A percentile compares a stretch with the other conserved stretches of the same genome.
Evolutionary conservation across 2,113 vertebrate species (phyloP).

Genomic region (Petaurus breviceps): DNA sequence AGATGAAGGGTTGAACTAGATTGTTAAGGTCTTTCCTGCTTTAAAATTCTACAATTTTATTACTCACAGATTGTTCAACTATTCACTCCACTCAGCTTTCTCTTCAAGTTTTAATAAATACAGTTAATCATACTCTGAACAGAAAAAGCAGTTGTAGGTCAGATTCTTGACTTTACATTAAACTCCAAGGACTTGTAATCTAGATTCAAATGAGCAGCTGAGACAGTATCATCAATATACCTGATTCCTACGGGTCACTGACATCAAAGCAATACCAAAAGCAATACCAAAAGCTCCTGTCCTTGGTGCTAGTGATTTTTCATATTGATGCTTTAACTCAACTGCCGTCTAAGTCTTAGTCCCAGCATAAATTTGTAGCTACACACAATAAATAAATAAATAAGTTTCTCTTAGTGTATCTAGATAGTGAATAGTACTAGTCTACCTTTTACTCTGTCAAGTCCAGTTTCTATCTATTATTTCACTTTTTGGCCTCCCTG

Average conservation of each 20-base stretch:
- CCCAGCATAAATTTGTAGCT: slow-evolving; percentile 3
- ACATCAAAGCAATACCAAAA: background rate
- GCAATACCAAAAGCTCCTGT: slow-evolving; percentile 45
- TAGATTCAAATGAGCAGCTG: slow-evolving; percentile 65
- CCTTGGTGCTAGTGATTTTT: slow-evolving; percentile 71
- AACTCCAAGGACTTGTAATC: slow-evolving; percentile 58
- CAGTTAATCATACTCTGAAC: slow-evolving; percentile 54
- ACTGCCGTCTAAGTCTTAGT: background rate
- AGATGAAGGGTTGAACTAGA: background rate
- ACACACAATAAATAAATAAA: background rate
- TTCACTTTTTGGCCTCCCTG: background rate
- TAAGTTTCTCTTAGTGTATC: slow-evolving; percentile 32
- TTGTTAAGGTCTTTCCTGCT: background rate
- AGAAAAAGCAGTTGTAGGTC: slow-evolving; percentile 41
- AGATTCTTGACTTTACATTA: slow-evolving; percentile 61
- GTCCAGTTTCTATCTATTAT: background rate
- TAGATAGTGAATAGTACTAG: slow-evolving; percentile 35
- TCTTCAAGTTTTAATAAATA: slow-evolving; percentile 48
- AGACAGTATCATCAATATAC: slow-evolving; percentile 40
- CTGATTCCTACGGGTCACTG: slow-evolving; percentile 46
- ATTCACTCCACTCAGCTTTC: slow-evolving; percentile 17
- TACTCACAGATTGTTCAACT: slow-evolving; percentile 11
- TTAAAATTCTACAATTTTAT: background rate
- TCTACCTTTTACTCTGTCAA: slow-evolving; percentile 55
- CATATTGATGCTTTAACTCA: slow-evolving; percentile 2